Evolutionary conservation across 2,888 invertebrate species (phyloP).

Genomic region (Nomada lathburiana): DNA sequence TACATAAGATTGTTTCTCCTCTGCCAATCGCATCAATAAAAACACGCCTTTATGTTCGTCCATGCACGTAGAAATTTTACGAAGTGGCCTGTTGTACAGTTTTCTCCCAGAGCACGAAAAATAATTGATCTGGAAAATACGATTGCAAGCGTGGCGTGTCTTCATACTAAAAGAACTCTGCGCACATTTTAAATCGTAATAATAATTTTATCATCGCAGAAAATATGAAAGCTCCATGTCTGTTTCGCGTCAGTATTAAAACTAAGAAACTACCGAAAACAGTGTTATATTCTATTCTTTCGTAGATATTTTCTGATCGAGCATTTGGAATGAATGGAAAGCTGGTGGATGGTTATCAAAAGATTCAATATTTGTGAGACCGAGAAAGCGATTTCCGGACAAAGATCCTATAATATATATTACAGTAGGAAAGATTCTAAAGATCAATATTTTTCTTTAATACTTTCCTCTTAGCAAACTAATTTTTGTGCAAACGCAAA

Average conservation of each 20-base stretch:
- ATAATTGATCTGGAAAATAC: conserved; percentile 31
- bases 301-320: too few species aligned
- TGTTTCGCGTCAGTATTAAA: neutral
- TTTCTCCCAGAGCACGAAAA: neutral
- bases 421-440: too few species aligned
- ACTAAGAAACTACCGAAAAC: too few species aligned
- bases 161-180: neutral
- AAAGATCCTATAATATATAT: too few species aligned
- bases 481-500: too few species aligned
- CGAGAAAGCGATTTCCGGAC: too few species aligned
- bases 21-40: neutral
- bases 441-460: too few species aligned
- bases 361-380: too few species aligned
- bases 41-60: conserved; percentile 10
- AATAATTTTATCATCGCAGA: neutral
- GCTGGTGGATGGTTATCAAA: too few species aligned
- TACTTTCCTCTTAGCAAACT: too few species aligned
- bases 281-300: too few species aligned
- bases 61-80: conserved; percentile 20
- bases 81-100: neutral
- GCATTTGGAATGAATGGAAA: too few species aligned
- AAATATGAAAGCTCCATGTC: neutral
- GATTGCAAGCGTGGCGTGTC: neutral
- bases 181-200: neutral
- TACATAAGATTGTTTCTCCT: neutral